Conservation (phyloP, 1,140 invertebrate genomes). For the Bathynomus jamesi region DNA sequence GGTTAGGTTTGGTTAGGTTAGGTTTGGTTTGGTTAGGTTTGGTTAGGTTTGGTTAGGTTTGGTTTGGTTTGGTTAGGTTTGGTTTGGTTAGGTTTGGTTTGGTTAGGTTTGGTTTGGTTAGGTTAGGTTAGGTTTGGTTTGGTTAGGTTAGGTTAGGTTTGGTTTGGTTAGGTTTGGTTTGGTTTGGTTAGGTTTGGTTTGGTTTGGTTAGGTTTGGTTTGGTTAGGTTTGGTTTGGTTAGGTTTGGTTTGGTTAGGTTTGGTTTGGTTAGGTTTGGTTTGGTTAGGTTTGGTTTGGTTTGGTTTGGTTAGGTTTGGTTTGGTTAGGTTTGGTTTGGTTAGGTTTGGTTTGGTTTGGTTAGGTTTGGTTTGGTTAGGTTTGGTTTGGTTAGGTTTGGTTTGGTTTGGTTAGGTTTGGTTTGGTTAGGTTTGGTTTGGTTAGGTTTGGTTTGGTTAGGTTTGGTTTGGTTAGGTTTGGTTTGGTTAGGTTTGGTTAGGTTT, state of each 20-base stretch:
- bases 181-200: neutral
- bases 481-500: neutral
- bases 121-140: conserved; percentile 1
- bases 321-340: neutral
- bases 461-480: neutral
- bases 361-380: neutral
- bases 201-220: neutral
- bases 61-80: neutral
- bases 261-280: neutral
- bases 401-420: neutral
- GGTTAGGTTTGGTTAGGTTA: conserved; percentile 16
- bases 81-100: neutral
- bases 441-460: neutral
- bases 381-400: neutral
- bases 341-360: conserved; percentile 1
- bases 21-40: conserved; percentile 15
- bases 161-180: neutral
- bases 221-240: neutral
- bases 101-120: conserved; percentile 1
- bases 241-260: neutral
- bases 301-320: conserved; percentile 4
- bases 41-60: neutral
- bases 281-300: neutral
- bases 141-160: neutral
- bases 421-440: neutral